Percentiles rank a stretch among this genome's conserved stretches.
These are phyloP conservation scores for Leptinotarsa undecemlineata DNA, from an alignment of 1,140 invertebrate genomes.

Conservation along the genomic window DNA sequence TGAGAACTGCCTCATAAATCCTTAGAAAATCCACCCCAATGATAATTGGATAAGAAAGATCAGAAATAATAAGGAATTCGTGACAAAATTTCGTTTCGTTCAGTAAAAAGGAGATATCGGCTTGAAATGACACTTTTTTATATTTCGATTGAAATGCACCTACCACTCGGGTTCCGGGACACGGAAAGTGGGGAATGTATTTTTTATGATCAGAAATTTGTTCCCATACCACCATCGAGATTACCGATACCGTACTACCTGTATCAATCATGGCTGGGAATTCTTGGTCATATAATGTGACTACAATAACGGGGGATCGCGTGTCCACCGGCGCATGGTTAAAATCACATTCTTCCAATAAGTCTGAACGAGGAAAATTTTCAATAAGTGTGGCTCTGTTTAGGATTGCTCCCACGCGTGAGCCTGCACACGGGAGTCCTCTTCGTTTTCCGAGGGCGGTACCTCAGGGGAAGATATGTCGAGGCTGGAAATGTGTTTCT, in stretches of 20 bases:
- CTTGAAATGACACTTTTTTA: not conserved
- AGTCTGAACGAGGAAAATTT: not conserved
- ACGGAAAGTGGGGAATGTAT: not conserved
- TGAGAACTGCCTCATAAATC: not conserved
- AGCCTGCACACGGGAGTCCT: not conserved
- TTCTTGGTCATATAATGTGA: not conserved
- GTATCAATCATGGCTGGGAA: not conserved
- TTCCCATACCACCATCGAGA: not conserved
- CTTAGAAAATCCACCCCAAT: not conserved
- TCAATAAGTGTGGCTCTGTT: not conserved
- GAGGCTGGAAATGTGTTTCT: slow-evolving; percentile 3
- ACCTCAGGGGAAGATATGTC: not conserved
- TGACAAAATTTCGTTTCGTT: not conserved
- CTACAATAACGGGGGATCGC: not conserved
- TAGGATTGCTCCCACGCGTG: not conserved
- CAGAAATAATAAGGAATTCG: not conserved
- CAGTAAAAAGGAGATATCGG: not conserved
- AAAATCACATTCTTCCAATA: slow-evolving; percentile 7
- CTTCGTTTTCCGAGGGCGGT: not conserved
- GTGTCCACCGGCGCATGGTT: not conserved
- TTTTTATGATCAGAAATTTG: not conserved
- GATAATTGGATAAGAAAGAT: not conserved
- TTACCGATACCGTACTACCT: not conserved
- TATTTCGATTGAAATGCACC: not conserved
- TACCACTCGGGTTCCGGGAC: not conserved